Evolutionary conservation across 2,888 invertebrate genomes (phyloP), one percentile per base, ranked within the genome.

Genomic region (Hemistola chrysoprasaria): DNA sequence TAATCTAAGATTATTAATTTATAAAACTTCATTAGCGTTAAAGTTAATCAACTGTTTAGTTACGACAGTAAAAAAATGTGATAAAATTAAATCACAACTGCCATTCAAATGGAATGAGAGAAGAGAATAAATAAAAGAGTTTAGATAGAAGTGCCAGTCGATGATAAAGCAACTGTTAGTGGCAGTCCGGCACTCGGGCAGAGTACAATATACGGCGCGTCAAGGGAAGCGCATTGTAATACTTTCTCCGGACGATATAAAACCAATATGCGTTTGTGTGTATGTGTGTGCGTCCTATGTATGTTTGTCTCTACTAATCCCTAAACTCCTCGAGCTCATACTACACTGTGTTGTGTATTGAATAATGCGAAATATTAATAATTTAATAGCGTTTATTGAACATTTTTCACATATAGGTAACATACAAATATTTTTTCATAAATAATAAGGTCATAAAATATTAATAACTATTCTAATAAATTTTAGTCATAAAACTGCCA

Each of bases 311-410:
- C 56, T 9, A 22, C 32, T 24, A 11, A 10, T 31, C 22, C 25
- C 20, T 25, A 21, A 22, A 24, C 24, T 8, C 24, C 23, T 24
- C 8, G 11, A 11, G 9, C 8, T 6, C 5, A 16, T 3, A 16
- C 29, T 6, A 11, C 4, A 44, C 49, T 43, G 50, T 59, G 57
- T 68, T 59, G 71, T 76, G 78, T 80, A 67, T 76, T 68, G 71
- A 86, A 87, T 82, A 87, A 87, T 82, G 85, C 85, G 78, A 85
- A 80, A 75, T 75, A 74, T 75, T 59, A 76, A 77, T 76, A 78
- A 79, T 80, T 82, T 73, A 37, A 83, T 80, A 83, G 84, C 83
- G 65, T 87, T 86, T 87, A 87, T 87, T 86, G 78, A 85, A 84
- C 71, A 84, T 64, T 75, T 79, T 85, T 83, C 75, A 87, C 86